These are phyloP conservation scores for Atrichornis clamosus DNA, from an alignment of 2,113 vertebrate genomes.

Conservation along the genomic window DNA sequence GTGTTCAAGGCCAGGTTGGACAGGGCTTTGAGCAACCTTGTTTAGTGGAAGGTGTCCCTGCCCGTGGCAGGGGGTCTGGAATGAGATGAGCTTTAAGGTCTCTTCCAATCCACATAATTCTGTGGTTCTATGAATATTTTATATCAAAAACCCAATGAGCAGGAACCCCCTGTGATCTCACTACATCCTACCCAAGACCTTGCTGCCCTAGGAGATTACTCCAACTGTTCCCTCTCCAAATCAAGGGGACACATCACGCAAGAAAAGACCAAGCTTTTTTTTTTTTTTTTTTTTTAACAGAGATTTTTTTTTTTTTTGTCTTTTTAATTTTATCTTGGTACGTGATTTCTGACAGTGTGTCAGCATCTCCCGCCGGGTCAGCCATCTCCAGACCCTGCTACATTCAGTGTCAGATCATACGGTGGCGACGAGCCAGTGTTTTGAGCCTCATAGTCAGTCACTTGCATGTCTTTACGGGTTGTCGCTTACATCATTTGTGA, in stretches of 20 bases:
- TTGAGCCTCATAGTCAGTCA: background rate
- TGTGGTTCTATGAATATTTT: background rate
- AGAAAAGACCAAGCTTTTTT: background rate
- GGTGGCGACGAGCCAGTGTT: background rate
- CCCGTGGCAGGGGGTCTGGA: background rate
- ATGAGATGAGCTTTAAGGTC: background rate
- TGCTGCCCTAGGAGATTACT: background rate
- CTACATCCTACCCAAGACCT: background rate
- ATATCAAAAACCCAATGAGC: background rate
- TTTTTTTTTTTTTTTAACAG: background rate
- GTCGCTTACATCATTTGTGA: slow-evolving; percentile 43
- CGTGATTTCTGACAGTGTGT: slow-evolving; percentile 12
- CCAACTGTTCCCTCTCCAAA: background rate
- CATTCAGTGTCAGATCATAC: slow-evolving; percentile 36
- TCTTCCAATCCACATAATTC: background rate
- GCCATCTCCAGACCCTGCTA: slow-evolving; percentile 13
- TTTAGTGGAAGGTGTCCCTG: background rate
- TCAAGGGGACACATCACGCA: background rate
- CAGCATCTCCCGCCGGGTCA: slow-evolving; percentile 15
- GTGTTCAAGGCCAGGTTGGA: background rate
- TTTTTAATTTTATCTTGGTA: slow-evolving; percentile 56
- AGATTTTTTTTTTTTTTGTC: background rate
- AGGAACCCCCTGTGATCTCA: background rate
- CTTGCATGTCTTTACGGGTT: background rate
- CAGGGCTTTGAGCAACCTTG: background rate